Evolutionary conservation across 1,140 invertebrate genomes (phyloP), one percentile per base, ranked within the genome.

Genomic region (Zophobas morio): DNA sequence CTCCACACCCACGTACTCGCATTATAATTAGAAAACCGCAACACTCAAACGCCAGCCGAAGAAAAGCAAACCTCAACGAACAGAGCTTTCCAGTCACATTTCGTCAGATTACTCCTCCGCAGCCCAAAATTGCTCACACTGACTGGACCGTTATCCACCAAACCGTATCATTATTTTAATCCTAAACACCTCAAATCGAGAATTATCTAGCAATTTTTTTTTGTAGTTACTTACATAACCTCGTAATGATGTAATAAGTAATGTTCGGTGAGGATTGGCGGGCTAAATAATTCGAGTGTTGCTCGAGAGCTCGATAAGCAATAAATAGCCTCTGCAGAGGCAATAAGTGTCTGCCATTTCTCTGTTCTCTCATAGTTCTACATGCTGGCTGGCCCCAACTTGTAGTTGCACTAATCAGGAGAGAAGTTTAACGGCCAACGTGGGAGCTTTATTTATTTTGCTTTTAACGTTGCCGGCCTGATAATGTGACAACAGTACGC

Each of bases 401-500:
- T 60, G 34, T 60, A 60, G 35, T 60, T 60, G 56, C 56, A 60
- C 60, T 66, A 66, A 66, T 66, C 60, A 60, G 56, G 34, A 60
- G 54, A 35, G 54, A 35, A 63, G 57, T 39, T 63, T 63, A 63
- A 63, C 36, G 36, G 8, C 57, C 57, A 63, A 56, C 8, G 36
- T 63, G 36, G 54, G 39, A 66, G 36, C 60, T 66, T 42, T 66
- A 66, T 66, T 66, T 66, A 42, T 66, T 66, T 66, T 66, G 60
- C 39, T 39, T 37, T 63, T 39, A 63, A 63, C 36, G 57, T 39
- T 1, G 33, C 37, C 8, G 39, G n/a, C 6, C 39, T 66, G 60
- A 66, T 66, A 66, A 47, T 66, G 20, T 66, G 39, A 66, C 60
- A 66, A 66, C 60, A 66, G 60, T 46, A 66, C 60, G 60, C 60